Conservation (phyloP, 92 coral and sea anemone species). For the Ricordea florida region DNA sequence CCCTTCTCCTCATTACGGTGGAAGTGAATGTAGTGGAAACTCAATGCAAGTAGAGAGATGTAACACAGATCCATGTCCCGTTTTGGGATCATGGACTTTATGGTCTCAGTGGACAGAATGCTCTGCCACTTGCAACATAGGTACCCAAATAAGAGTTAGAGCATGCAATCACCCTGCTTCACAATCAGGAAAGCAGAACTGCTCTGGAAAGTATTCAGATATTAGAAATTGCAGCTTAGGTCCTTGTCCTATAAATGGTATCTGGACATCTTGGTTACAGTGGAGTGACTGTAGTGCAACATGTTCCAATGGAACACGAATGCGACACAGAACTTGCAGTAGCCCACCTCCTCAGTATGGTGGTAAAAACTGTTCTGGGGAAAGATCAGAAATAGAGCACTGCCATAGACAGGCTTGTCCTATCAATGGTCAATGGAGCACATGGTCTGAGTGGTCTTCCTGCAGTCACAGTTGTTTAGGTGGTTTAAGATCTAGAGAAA, state of each 20-base stretch:
- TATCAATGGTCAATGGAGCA: conserved; percentile 69
- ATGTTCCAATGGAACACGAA: conserved; percentile 63
- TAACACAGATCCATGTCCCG: conserved; percentile 67
- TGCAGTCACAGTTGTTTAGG: conserved; percentile 75
- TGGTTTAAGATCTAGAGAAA: conserved; percentile 57
- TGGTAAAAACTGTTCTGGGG: conserved; percentile 66
- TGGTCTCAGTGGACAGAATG: conserved; percentile 87
- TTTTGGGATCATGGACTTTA: conserved; percentile 62
- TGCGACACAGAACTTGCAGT: conserved; percentile 64
- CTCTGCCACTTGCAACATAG: conserved; percentile 70
- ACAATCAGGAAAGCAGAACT: conserved; percentile 60
- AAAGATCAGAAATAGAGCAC: neutral
- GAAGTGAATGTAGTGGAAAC: conserved; percentile 48
- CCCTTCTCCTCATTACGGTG: conserved; percentile 61
- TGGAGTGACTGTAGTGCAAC: conserved; percentile 81
- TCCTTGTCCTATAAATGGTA: conserved; percentile 79
- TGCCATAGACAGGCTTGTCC: conserved; percentile 59
- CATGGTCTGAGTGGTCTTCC: conserved; percentile 82
- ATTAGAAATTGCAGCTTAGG: conserved; percentile 32
- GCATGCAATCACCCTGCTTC: conserved; percentile 63
- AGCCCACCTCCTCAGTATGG: conserved; percentile 68
- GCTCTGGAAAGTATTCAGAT: conserved; percentile 74
- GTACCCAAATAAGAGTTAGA: conserved; percentile 50
- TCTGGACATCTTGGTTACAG: conserved; percentile 78
- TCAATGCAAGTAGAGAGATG: conserved; percentile 51